Percentiles rank a stretch among this genome's conserved stretches.
Conservation (phyloP, 2,797 vertebrate species). For the Coregonus ussuriensis region DNA sequence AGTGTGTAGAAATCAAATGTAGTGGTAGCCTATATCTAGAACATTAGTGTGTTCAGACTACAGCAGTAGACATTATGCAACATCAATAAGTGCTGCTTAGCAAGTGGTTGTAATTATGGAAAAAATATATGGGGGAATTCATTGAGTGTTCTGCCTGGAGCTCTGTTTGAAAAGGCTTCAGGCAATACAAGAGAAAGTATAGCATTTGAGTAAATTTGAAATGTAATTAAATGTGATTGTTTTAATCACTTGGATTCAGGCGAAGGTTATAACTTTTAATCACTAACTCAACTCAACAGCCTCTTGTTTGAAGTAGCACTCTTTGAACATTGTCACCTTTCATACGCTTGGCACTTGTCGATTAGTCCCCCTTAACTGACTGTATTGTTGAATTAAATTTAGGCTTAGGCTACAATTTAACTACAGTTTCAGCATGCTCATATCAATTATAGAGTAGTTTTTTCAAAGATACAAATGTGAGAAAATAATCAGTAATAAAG, state of each 20-base stretch:
- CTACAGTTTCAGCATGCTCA: not conserved
- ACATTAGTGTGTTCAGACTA: constrained; percentile 34
- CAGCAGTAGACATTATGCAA: constrained; percentile 49
- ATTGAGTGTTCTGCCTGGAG: constrained; percentile 44
- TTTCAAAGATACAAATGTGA: not conserved
- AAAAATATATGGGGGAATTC: constrained; percentile 57
- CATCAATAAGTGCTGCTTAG: constrained; percentile 62
- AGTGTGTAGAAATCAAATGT: constrained; percentile 1
- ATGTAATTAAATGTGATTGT: constrained; percentile 82
- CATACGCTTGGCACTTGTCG: constrained; percentile 60
- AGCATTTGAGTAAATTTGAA: constrained; percentile 68
- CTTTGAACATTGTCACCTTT: constrained; percentile 70
- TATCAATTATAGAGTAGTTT: not conserved
- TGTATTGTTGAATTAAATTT: constrained; percentile 38
- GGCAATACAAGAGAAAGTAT: constrained; percentile 31
- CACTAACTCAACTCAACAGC: constrained; percentile 68
- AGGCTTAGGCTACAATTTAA: not conserved
- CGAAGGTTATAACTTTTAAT: constrained; percentile 78
- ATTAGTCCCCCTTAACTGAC: constrained; percentile 59
- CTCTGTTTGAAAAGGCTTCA: constrained; percentile 56
- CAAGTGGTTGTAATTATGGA: constrained; percentile 72
- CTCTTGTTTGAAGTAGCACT: constrained; percentile 74
- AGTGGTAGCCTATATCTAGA: constrained; percentile 10
- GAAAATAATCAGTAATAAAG: not conserved
- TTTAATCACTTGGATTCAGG: constrained; percentile 76